Percentiles rank a stretch among this genome's conserved stretches.
Evolutionary conservation across 2,888 invertebrate genomes (phyloP).

Genomic region (Synergus umbraculus): DNA sequence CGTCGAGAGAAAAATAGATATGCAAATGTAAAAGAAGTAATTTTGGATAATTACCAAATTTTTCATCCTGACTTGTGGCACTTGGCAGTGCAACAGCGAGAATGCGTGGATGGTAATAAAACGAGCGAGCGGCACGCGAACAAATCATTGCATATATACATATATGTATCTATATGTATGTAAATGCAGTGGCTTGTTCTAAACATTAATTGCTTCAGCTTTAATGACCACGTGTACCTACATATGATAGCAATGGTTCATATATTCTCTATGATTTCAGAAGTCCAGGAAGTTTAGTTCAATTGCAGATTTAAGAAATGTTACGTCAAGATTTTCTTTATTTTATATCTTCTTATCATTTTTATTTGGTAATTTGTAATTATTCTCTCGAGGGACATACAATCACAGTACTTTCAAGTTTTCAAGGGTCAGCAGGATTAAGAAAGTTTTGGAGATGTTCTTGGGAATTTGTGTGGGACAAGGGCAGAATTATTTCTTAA

Average conservation of each 20-base stretch:
- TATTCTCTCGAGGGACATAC: background rate
- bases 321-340: background rate
- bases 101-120: conserved; percentile 57
- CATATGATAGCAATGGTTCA: conserved; percentile 28
- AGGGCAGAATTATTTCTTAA: background rate
- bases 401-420: background rate
- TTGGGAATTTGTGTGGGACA: background rate
- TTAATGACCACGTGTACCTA: conserved; percentile 41
- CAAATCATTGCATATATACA: conserved; percentile 50
- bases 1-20: conserved; percentile 26
- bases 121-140: conserved; percentile 60
- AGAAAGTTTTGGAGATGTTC: conserved; percentile 9
- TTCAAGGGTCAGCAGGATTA: background rate
- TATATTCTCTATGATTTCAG: conserved; percentile 17
- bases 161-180: background rate
- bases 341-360: background rate
- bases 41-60: conserved; percentile 43
- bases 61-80: conserved; percentile 27
- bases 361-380: background rate
- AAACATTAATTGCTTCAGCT: conserved; percentile 59
- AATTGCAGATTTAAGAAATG: background rate
- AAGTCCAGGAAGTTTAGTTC: background rate
- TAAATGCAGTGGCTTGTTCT: conserved; percentile 46
- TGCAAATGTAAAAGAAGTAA: conserved; percentile 44
- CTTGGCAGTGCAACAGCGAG: conserved; percentile 46